Percentiles rank a stretch among this genome's conserved stretches.
These are phyloP conservation scores for Aspidapion aeneum DNA, from an alignment of 2,888 invertebrate genomes.

Conservation along the genomic window DNA sequence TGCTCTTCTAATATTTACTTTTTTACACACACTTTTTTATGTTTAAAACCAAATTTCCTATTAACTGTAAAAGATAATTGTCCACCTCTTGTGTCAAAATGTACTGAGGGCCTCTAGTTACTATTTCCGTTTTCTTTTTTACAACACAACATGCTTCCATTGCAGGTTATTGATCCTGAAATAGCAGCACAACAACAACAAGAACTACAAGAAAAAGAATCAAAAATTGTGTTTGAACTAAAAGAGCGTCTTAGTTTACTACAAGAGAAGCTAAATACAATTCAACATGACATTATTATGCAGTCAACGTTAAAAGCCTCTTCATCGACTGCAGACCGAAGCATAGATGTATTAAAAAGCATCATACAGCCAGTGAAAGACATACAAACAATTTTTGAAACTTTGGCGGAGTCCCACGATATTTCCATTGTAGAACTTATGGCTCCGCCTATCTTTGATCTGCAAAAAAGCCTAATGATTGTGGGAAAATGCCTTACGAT, in stretches of 20 bases:
- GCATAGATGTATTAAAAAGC: slow-evolving; percentile 62
- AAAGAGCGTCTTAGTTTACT: slow-evolving; percentile 49
- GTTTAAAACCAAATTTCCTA: too few relatives aligned
- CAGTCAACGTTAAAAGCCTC: slow-evolving; percentile 66
- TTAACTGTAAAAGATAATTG: too few relatives aligned
- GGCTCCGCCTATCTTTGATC: slow-evolving; percentile 56
- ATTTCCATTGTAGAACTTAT: slow-evolving; percentile 56
- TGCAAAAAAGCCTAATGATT: slow-evolving; percentile 63
- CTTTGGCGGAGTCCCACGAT: slow-evolving; percentile 39
- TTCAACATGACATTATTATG: slow-evolving; percentile 62
- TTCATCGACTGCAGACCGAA: slow-evolving; percentile 62
- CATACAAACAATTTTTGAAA: slow-evolving; percentile 58
- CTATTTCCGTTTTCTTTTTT: too few relatives aligned
- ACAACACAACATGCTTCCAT: too few relatives aligned
- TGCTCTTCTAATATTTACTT: too few relatives aligned
- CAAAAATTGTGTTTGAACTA: slow-evolving; percentile 37
- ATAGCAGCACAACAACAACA: slow-evolving; percentile 48
- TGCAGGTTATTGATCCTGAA: slow-evolving; percentile 50
- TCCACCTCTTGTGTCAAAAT: too few relatives aligned
- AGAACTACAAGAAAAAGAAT: slow-evolving; percentile 42
- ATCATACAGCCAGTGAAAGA: slow-evolving; percentile 60
- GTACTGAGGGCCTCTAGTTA: too few relatives aligned
- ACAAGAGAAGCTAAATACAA: slow-evolving; percentile 56
- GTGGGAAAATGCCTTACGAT: slow-evolving; percentile 67
- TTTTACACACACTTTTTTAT: too few relatives aligned